These are phyloP conservation scores for Anhinga rufa DNA, from an alignment of 2,113 vertebrate species.

Conservation along the genomic window DNA sequence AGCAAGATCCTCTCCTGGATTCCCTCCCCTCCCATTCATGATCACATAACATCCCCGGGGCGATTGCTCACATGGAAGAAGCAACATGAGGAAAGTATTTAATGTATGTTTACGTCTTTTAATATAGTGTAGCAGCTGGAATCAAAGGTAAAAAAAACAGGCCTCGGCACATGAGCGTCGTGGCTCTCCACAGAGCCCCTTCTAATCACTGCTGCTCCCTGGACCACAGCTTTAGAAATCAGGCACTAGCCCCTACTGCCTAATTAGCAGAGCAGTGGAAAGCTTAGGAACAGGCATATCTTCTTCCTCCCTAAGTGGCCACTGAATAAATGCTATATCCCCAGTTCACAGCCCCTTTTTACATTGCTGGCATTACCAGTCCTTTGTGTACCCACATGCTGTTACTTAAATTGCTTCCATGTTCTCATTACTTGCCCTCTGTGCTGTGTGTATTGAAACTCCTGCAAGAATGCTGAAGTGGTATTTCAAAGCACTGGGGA, in stretches of 20 bases:
- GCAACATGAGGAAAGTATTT: slow-evolving; percentile 41
- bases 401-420: slow-evolving; percentile 67
- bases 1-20: neutral
- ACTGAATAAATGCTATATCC: slow-evolving; percentile 18
- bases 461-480: slow-evolving; percentile 50
- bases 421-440: slow-evolving; percentile 60
- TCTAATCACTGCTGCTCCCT: neutral
- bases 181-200: neutral
- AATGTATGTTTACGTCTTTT: slow-evolving; percentile 37
- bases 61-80: neutral
- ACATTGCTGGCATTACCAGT: slow-evolving; percentile 31
- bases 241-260: neutral
- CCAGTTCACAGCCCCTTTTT: slow-evolving; percentile 11
- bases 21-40: neutral
- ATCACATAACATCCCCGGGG: neutral
- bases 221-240: slow-evolving; percentile 26
- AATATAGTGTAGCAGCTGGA: slow-evolving; percentile 40
- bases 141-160: neutral
- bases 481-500: slow-evolving; percentile 41
- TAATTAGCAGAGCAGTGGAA: slow-evolving; percentile 43
- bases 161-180: neutral
- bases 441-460: slow-evolving; percentile 38
- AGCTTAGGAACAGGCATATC: slow-evolving; percentile 16
- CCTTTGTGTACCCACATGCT: slow-evolving; percentile 56
- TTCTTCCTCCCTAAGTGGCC: slow-evolving; percentile 41